Percentiles rank a stretch among this genome's conserved stretches.
These are phyloP conservation scores for Laterallus jamaicensis DNA, from an alignment of 2,113 vertebrate species.

Conservation along the genomic window DNA sequence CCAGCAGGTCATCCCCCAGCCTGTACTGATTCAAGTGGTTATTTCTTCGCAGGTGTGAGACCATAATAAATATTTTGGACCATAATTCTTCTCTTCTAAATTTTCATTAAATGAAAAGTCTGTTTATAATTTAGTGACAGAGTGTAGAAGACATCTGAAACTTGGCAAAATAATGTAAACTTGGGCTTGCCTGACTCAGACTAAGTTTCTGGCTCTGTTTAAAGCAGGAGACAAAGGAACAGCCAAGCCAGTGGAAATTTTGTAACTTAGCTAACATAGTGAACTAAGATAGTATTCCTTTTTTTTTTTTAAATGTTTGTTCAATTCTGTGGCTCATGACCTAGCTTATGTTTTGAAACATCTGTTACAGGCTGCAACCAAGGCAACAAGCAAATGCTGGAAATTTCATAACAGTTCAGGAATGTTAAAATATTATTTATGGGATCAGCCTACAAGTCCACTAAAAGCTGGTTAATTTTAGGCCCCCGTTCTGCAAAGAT, in stretches of 20 bases:
- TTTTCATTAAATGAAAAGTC: neutral
- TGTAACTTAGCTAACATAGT: neutral
- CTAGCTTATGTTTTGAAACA: slow-evolving; percentile 48
- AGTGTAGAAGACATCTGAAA: slow-evolving; percentile 8
- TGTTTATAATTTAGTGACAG: slow-evolving; percentile 6
- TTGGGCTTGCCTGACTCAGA: neutral
- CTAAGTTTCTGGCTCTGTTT: neutral
- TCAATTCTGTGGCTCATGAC: slow-evolving; percentile 17
- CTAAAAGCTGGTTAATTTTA: neutral
- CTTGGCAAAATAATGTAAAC: slow-evolving; percentile 36
- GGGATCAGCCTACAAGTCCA: slow-evolving; percentile 8
- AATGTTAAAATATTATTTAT: slow-evolving; percentile 41
- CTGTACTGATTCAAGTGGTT: too few species aligned
- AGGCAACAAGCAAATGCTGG: slow-evolving; percentile 32
- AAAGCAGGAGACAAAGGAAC: slow-evolving; percentile 3
- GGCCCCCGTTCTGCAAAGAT: neutral
- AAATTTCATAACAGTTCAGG: slow-evolving; percentile 39
- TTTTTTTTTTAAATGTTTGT: neutral
- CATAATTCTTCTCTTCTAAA: neutral
- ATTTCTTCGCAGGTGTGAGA: too few species aligned
- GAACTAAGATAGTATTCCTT: neutral
- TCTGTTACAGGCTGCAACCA: slow-evolving; percentile 40
- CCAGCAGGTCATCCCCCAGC: too few species aligned
- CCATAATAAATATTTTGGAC: neutral
- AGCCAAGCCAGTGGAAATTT: slow-evolving; percentile 23